Percentiles rank a stretch among this genome's conserved stretches.
phyloP scores from a whole-genome alignment of 2,113 vertebrate species.

The Odocoileus virginianus region DNA sequence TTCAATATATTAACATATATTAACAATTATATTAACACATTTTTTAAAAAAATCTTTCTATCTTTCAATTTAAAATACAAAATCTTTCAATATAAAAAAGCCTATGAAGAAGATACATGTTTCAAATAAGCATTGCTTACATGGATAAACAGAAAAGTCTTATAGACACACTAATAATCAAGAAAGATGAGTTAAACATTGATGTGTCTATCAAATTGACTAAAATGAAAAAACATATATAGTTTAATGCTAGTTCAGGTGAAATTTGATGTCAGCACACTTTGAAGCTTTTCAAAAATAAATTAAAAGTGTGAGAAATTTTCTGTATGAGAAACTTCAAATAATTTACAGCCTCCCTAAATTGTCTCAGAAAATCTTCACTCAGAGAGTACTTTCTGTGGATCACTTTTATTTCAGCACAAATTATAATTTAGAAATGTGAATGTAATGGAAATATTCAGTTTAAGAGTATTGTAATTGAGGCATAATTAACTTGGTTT shows the following conservation, averaged over 20 bases:
- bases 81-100: background rate
- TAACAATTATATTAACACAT: background rate
- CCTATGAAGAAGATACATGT: background rate
- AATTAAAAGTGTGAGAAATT: background rate
- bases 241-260: background rate
- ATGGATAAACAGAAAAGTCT: background rate
- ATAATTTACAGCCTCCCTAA: background rate
- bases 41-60: background rate
- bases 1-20: too few species aligned
- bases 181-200: background rate
- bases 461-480: background rate
- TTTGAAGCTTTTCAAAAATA: background rate
- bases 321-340: background rate
- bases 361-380: background rate
- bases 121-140: background rate
- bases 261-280: background rate
- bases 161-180: background rate
- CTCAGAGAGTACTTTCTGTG: background rate
- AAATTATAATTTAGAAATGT: background rate
- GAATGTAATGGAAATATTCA: background rate
- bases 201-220: background rate
- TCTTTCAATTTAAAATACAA: too few species aligned
- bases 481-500: background rate
- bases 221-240: background rate
- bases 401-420: background rate